phyloP scores from a whole-genome alignment of 2,888 invertebrate species.

The Aspidiotus rigidus region DNA sequence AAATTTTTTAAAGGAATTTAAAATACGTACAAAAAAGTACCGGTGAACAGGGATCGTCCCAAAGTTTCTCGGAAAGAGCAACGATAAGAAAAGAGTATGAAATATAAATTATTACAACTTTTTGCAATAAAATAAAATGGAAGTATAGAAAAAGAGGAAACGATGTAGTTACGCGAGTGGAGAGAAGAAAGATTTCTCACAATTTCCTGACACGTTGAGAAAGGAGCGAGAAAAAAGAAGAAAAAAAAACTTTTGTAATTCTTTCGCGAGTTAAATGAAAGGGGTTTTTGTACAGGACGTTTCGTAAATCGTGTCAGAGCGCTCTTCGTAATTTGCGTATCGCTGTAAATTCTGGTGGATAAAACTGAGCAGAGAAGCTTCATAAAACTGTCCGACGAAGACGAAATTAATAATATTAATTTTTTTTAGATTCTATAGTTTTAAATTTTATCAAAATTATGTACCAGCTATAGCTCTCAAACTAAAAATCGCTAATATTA shows the following conservation, averaged over 20 bases:
- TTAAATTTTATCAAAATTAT: no score
- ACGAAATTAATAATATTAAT: no score
- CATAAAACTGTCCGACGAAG: no score
- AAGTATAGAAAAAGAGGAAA: slow-evolving; percentile 16
- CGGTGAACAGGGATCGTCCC: slow-evolving; percentile 25
- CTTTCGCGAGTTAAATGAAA: slow-evolving; percentile 26
- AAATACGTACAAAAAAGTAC: slow-evolving; percentile 22
- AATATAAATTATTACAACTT: slow-evolving; percentile 31
- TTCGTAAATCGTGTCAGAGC: slow-evolving; percentile 6
- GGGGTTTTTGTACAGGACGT: slow-evolving; percentile 24
- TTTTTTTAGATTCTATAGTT: no score
- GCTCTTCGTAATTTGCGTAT: no score
- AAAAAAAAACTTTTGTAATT: slow-evolving; percentile 32
- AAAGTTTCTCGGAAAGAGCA: slow-evolving; percentile 21
- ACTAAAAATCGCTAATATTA: no score
- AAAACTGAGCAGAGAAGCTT: no score
- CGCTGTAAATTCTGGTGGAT: no score
- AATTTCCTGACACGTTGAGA: slow-evolving; percentile 18
- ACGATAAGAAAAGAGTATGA: slow-evolving; percentile 32
- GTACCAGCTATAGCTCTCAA: no score
- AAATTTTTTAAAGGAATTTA: slow-evolving; percentile 12
- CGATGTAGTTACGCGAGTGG: neutral
- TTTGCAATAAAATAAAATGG: slow-evolving; percentile 29
- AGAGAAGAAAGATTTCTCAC: slow-evolving; percentile 10
- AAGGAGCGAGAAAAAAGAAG: neutral